phyloP scores from a whole-genome alignment of 1,140 invertebrate species.

The Scaptomyza pallida region DNA sequence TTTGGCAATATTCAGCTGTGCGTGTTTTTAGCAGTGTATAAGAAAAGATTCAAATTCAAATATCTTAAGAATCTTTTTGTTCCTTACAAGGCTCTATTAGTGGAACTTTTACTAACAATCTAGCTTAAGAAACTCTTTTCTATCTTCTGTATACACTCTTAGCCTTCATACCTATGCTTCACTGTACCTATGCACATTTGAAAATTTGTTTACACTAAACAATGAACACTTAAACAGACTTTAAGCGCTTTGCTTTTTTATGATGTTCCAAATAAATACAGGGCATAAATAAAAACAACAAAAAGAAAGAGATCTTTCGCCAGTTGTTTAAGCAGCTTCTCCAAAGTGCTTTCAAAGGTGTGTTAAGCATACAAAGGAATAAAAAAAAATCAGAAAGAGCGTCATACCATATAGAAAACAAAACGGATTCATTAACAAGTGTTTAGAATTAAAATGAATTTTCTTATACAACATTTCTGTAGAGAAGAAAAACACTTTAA shows the following conservation, averaged over 20 bases:
- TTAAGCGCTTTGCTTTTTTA: slow-evolving; percentile 70
- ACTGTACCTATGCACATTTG: slow-evolving; percentile 34
- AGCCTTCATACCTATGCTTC: background rate
- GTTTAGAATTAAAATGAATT: slow-evolving; percentile 24
- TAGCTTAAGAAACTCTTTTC: background rate
- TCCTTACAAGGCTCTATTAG: no score
- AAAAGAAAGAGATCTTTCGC: slow-evolving; percentile 12
- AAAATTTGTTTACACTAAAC: slow-evolving; percentile 64
- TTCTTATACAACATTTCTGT: background rate
- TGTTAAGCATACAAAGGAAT: slow-evolving; percentile 9
- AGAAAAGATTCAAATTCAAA: no score
- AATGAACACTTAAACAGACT: slow-evolving; percentile 73
- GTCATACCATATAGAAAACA: background rate
- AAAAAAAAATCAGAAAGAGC: background rate
- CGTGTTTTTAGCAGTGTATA: background rate
- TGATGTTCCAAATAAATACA: slow-evolving; percentile 72
- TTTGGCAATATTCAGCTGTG: background rate
- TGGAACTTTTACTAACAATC: no score
- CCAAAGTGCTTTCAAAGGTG: slow-evolving; percentile 46
- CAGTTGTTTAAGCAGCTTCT: slow-evolving; percentile 34
- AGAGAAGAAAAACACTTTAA: slow-evolving; percentile 35
- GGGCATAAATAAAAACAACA: slow-evolving; percentile 50
- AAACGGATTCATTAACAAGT: slow-evolving; percentile 35
- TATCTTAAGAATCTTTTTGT: no score
- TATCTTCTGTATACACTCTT: background rate